Conservation (phyloP, 2,888 invertebrate genomes). For the Brachypterus glaber region DNA sequence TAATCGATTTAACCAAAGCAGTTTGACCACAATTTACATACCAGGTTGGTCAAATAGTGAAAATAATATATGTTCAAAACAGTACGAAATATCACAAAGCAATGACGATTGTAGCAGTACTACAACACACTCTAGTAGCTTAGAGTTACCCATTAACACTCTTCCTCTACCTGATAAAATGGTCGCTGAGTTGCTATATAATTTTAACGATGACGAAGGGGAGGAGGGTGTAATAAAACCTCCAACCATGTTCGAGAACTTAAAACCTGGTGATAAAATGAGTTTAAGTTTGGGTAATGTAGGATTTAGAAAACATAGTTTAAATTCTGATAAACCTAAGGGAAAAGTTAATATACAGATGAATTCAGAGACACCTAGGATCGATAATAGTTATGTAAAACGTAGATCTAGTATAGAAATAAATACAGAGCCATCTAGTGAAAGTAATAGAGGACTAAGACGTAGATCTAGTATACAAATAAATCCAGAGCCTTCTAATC, state of each 20-base stretch:
- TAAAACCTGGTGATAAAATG: conserved; percentile 52
- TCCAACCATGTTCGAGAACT: conserved; percentile 31
- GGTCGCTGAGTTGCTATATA: conserved; percentile 47
- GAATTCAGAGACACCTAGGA: conserved; percentile 51
- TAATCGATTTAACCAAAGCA: conserved; percentile 48
- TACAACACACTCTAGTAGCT: conserved; percentile 48
- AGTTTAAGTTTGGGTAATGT: conserved; percentile 32
- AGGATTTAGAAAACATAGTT: conserved; percentile 15
- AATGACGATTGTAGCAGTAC: conserved; percentile 28
- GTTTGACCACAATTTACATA: conserved; percentile 47
- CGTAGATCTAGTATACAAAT: conserved; percentile 35
- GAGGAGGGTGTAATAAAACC: conserved; percentile 29
- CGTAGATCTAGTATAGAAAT: conserved; percentile 35
- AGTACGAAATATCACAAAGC: conserved; percentile 28
- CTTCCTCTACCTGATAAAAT: conserved; percentile 45
- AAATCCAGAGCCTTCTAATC: conserved; percentile 20
- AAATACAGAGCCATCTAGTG: conserved; percentile 20
- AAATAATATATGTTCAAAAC: conserved; percentile 30
- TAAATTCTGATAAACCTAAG: conserved; percentile 25
- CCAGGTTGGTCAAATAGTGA: conserved; percentile 44
- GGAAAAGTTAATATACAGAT: conserved; percentile 46
- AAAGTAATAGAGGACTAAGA: too few species aligned
- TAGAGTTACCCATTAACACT: conserved; percentile 45
- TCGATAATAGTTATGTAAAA: conserved; percentile 4
- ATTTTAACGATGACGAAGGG: conserved; percentile 31